These are phyloP conservation scores for Limosa lapponica DNA, from an alignment of 2,797 vertebrate species.

Conservation along the genomic window DNA sequence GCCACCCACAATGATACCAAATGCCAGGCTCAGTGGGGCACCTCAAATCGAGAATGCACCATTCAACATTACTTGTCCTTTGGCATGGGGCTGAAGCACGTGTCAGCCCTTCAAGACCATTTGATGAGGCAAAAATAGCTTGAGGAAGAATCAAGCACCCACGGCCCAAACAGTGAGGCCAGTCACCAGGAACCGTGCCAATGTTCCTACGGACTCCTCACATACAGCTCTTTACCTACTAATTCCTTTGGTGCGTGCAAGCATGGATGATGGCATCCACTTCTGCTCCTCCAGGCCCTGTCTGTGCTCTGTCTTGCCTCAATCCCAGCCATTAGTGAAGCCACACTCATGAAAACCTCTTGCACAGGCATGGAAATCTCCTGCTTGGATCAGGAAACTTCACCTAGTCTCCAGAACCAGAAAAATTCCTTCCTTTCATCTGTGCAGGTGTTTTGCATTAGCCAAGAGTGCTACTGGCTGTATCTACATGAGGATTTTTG, in stretches of 20 bases:
- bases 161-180: background rate
- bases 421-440: background rate
- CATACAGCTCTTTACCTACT: background rate
- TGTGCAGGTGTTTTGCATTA: background rate
- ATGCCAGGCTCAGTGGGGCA: background rate
- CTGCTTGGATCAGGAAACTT: background rate
- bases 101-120: background rate
- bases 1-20: fast-evolving
- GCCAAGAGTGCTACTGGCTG: background rate
- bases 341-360: background rate
- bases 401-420: background rate
- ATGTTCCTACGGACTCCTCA: background rate
- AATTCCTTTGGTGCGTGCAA: background rate
- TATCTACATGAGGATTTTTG: background rate
- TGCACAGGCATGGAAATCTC: background rate
- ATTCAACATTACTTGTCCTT: background rate
- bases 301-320: background rate
- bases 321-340: background rate
- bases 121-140: background rate
- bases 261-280: background rate
- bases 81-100: background rate
- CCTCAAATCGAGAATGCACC: fast-evolving
- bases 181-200: background rate
- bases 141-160: background rate
- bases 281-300: background rate